These are phyloP conservation scores for Epinotia nisella DNA, from an alignment of 2,888 invertebrate species.

Conservation along the genomic window DNA sequence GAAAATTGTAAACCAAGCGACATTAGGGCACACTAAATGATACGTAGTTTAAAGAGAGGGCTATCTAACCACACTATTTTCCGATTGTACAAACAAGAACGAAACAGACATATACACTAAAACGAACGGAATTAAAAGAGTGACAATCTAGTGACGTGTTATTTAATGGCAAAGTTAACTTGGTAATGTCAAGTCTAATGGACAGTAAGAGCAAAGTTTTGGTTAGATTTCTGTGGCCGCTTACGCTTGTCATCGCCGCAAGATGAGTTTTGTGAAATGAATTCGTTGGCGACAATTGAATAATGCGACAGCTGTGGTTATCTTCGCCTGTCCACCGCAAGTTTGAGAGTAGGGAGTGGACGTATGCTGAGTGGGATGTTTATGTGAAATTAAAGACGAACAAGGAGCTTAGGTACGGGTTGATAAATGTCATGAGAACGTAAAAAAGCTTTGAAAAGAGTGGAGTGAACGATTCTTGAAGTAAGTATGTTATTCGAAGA, in stretches of 20 bases:
- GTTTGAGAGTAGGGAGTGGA: constrained; percentile 50
- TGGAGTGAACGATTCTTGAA: too few species aligned
- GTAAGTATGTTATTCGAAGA: neutral
- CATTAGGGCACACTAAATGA: constrained; percentile 38
- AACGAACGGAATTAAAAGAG: neutral
- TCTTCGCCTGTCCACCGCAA: constrained; percentile 56
- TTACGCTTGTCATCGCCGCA: constrained; percentile 70
- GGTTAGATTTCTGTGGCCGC: constrained; percentile 57
- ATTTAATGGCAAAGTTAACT: constrained; percentile 19
- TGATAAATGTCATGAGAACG: too few species aligned
- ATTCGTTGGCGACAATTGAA: constrained; percentile 79
- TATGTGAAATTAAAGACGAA: constrained; percentile 16
- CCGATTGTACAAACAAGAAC: constrained; percentile 7
- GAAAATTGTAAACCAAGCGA: constrained; percentile 27
- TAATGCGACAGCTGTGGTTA: constrained; percentile 56
- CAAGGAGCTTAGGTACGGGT: too few species aligned
- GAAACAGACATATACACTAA: neutral
- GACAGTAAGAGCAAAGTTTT: constrained; percentile 46
- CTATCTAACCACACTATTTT: constrained; percentile 32
- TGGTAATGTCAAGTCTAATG: constrained; percentile 33
- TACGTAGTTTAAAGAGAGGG: constrained; percentile 24
- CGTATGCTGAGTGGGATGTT: constrained; percentile 24
- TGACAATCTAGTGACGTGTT: neutral
- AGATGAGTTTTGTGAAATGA: constrained; percentile 83
- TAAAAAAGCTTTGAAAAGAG: too few species aligned